These are phyloP conservation scores for Drosophila novamexicana DNA, from an alignment of 1,140 invertebrate species.

Conservation along the genomic window DNA sequence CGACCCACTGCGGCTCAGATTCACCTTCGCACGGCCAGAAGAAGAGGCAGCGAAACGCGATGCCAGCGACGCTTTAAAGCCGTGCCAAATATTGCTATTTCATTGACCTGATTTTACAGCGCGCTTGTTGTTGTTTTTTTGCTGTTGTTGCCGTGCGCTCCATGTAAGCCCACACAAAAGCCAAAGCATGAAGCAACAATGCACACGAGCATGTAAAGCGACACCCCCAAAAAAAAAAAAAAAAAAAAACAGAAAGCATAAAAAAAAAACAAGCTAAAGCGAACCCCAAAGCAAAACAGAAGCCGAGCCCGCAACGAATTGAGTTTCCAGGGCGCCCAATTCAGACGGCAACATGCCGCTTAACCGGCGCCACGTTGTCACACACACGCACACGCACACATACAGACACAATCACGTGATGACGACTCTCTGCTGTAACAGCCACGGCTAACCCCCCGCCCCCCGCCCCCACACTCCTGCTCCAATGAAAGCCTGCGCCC, in stretches of 20 bases:
- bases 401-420: constrained; percentile 67
- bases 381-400: constrained; percentile 34
- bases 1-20: constrained; percentile 5
- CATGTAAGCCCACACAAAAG: constrained; percentile 58
- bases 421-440: constrained; percentile 28
- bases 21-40: constrained; percentile 52
- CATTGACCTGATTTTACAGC: constrained; percentile 75
- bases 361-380: constrained; percentile 78
- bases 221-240: constrained; percentile 51
- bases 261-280: constrained; percentile 7
- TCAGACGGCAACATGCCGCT: constrained; percentile 64
- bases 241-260: constrained; percentile 4
- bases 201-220: constrained; percentile 64
- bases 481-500: constrained; percentile 1
- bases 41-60: constrained; percentile 57
- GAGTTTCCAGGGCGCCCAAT: constrained; percentile 27
- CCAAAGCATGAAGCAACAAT: constrained; percentile 71
- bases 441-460: neutral
- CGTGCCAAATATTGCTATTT: constrained; percentile 79
- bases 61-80: constrained; percentile 63
- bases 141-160: constrained; percentile 33
- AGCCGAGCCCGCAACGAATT: constrained; percentile 28
- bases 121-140: constrained; percentile 35
- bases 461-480: neutral
- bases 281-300: constrained; percentile 19